phyloP scores from a whole-genome alignment of 1,140 invertebrate genomes.

The Antheraea pernyi region DNA sequence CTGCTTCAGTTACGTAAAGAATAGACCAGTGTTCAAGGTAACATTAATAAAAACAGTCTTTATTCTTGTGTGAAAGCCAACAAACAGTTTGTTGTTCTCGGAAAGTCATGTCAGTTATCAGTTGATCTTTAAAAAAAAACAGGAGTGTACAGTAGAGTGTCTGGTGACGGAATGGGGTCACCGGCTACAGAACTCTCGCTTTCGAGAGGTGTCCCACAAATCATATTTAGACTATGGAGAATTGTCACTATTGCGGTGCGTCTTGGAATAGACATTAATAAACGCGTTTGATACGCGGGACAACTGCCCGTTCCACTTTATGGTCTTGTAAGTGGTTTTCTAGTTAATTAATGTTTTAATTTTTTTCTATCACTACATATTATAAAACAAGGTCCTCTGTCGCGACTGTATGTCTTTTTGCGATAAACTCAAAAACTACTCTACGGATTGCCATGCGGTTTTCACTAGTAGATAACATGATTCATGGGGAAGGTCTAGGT shows the following conservation, averaged over 20 bases:
- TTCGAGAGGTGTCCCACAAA: conserved; percentile 44
- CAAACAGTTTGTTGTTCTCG: conserved; percentile 11
- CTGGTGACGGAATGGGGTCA: conserved; percentile 37
- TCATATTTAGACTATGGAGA: conserved; percentile 49
- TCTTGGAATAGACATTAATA: conserved; percentile 40
- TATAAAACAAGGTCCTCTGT: not conserved
- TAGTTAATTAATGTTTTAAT: not conserved
- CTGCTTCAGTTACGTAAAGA: not conserved
- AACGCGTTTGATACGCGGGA: conserved; percentile 23
- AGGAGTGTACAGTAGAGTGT: conserved; percentile 12
- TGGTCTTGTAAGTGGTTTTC: not conserved
- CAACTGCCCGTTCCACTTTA: not conserved
- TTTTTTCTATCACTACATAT: not conserved
- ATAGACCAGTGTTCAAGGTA: not conserved
- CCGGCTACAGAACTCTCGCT: conserved; percentile 28
- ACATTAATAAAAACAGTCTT: not conserved
- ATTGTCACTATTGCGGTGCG: conserved; percentile 42
- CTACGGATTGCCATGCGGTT: too few relatives aligned
- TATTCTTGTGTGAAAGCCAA: not conserved
- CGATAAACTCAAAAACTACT: too few relatives aligned
- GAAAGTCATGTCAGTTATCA: conserved; percentile 13
- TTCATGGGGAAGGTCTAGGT: too few relatives aligned
- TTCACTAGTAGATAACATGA: too few relatives aligned
- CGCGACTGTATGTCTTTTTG: too few relatives aligned
- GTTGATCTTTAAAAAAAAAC: conserved; percentile 8